These are phyloP conservation scores for Drosophila micromelanica DNA, from an alignment of 1,140 invertebrate species.

Conservation along the genomic window DNA sequence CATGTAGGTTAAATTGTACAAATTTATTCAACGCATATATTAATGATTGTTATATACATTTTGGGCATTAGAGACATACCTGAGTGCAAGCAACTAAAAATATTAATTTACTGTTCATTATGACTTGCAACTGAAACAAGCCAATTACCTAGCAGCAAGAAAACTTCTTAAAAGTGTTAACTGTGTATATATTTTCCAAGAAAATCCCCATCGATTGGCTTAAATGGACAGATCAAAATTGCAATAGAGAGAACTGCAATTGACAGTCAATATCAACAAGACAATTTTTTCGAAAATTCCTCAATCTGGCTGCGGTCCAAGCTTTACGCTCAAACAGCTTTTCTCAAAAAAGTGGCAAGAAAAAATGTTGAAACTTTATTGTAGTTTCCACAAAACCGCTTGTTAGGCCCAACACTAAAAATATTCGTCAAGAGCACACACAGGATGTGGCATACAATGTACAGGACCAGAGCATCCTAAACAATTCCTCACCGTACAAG, in stretches of 20 bases:
- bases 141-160: not conserved
- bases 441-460: constrained; percentile 43
- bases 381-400: constrained; percentile 41
- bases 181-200: no score
- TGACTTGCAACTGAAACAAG: not conserved
- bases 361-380: constrained; percentile 8
- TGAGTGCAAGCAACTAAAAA: not conserved
- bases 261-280: constrained; percentile 10
- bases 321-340: not conserved
- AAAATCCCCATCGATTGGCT: not conserved
- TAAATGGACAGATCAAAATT: not conserved
- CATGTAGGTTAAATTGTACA: constrained; percentile 21
- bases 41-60: constrained; percentile 41
- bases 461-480: constrained; percentile 21
- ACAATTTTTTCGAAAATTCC: constrained; percentile 16
- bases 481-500: constrained; percentile 37
- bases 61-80: constrained; percentile 42
- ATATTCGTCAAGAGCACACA: constrained; percentile 27
- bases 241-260: not conserved
- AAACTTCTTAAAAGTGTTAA: no score
- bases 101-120: constrained; percentile 17
- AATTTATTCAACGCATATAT: constrained; percentile 34
- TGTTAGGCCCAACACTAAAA: constrained; percentile 50
- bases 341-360: constrained; percentile 12
- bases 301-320: constrained; percentile 51